Percentiles rank a stretch among this genome's conserved stretches.
phyloP scores from a whole-genome alignment of 2,888 invertebrate genomes.

The Hemaris fuciformis region DNA sequence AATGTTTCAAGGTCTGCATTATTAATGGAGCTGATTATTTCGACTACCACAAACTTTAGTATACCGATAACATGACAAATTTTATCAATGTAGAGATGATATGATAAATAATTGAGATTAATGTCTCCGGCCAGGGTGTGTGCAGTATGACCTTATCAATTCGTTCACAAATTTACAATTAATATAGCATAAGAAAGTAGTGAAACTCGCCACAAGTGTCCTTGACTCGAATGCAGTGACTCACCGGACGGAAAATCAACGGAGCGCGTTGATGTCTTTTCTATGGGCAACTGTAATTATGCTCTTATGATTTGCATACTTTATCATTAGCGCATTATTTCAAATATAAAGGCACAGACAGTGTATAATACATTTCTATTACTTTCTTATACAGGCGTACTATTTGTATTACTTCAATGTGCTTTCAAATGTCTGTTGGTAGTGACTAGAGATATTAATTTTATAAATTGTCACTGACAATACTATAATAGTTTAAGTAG shows the following conservation, averaged over 20 bases:
- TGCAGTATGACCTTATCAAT: no score
- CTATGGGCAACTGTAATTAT: conserved; percentile 18
- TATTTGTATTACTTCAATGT: not conserved
- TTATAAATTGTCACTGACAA: no score
- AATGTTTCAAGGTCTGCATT: not conserved
- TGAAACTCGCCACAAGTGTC: conserved; percentile 19
- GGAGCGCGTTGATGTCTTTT: conserved; percentile 52
- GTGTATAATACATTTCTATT: not conserved
- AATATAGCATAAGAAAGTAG: not conserved
- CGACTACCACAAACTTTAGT: not conserved
- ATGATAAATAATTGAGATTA: not conserved
- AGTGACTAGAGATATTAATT: no score
- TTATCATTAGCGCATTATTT: not conserved
- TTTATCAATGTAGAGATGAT: not conserved
- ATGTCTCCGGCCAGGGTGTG: no score
- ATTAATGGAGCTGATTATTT: not conserved
- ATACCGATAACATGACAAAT: not conserved
- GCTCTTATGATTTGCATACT: not conserved
- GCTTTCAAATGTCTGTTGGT: not conserved
- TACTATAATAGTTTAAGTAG: no score
- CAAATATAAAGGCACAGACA: not conserved
- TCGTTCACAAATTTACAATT: not conserved
- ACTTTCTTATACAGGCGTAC: no score
- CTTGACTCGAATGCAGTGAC: conserved; percentile 28
- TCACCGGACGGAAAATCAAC: not conserved